phyloP scores from a whole-genome alignment of 2,888 invertebrate genomes.

The Argynnis bischoffii region DNA sequence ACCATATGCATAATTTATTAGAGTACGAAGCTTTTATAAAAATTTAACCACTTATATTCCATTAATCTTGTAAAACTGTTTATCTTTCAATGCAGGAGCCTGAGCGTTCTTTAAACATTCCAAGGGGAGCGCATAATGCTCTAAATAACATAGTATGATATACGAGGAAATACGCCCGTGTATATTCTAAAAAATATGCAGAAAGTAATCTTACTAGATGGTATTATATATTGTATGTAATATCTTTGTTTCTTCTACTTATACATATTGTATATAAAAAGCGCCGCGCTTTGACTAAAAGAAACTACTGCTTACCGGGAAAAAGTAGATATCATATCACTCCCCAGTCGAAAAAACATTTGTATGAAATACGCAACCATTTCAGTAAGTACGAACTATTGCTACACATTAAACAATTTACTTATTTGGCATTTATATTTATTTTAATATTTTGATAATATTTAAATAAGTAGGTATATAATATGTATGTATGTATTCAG shows the following conservation, averaged over 20 bases:
- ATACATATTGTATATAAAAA: too few species aligned
- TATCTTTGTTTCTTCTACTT: neutral
- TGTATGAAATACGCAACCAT: too few species aligned
- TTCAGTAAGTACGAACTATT: too few species aligned
- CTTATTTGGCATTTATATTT: too few species aligned
- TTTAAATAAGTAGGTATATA: too few species aligned
- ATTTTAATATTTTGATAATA: too few species aligned
- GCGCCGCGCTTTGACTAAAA: too few species aligned
- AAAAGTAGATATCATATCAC: too few species aligned
- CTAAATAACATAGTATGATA: neutral
- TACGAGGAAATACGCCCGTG: neutral
- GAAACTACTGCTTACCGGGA: too few species aligned
- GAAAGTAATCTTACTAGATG: neutral
- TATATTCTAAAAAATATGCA: neutral
- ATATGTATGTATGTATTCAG: too few species aligned
- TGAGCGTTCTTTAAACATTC: slow-evolving; percentile 17
- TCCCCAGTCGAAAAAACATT: too few species aligned
- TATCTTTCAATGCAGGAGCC: slow-evolving; percentile 7
- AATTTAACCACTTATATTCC: slow-evolving; percentile 5
- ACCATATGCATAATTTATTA: neutral
- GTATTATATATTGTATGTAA: neutral
- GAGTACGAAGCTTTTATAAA: neutral
- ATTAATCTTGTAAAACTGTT: slow-evolving; percentile 9
- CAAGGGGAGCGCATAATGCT: slow-evolving; percentile 1
- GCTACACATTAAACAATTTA: too few species aligned